These are phyloP conservation scores for Dasyprocta punctata DNA, from an alignment of 2,113 vertebrate genomes.

Conservation along the genomic window DNA sequence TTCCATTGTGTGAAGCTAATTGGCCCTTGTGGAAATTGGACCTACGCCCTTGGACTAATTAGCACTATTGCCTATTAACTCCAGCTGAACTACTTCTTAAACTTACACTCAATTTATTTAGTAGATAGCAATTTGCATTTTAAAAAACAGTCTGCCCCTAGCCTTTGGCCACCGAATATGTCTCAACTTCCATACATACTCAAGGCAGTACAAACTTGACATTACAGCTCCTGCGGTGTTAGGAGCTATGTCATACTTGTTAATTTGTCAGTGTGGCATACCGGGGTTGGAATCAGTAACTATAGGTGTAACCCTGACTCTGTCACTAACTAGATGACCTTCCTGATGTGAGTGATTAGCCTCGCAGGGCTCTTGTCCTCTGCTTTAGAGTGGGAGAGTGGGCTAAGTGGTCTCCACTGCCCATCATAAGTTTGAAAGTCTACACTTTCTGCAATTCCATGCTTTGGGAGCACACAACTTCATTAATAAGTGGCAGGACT, in stretches of 20 bases:
- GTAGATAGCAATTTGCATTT: constrained; percentile 68
- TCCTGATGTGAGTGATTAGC: constrained; percentile 41
- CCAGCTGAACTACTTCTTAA: constrained; percentile 71
- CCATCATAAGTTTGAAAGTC: constrained; percentile 25
- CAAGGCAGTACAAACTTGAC: neutral
- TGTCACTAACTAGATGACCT: constrained; percentile 39
- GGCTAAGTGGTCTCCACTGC: neutral
- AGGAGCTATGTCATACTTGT: constrained; percentile 20
- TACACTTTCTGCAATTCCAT: constrained; percentile 7
- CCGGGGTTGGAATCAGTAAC: neutral
- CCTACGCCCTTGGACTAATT: constrained; percentile 72
- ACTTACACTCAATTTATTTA: constrained; percentile 67
- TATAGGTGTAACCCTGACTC: neutral
- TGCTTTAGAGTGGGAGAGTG: constrained; percentile 12
- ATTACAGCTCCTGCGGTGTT: constrained; percentile 8
- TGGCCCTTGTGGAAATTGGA: constrained; percentile 76
- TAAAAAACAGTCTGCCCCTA: constrained; percentile 28
- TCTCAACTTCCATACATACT: neutral
- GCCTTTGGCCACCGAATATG: constrained; percentile 51
- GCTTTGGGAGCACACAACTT: neutral
- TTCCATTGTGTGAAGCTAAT: constrained; percentile 69
- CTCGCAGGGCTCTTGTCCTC: neutral
- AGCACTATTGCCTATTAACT: constrained; percentile 72
- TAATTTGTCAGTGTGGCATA: constrained; percentile 22
- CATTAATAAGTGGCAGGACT: constrained; percentile 16